Evolutionary conservation across 1,140 invertebrate species (phyloP), one percentile per base, ranked within the genome.

Genomic region (Prorops nasuta): DNA sequence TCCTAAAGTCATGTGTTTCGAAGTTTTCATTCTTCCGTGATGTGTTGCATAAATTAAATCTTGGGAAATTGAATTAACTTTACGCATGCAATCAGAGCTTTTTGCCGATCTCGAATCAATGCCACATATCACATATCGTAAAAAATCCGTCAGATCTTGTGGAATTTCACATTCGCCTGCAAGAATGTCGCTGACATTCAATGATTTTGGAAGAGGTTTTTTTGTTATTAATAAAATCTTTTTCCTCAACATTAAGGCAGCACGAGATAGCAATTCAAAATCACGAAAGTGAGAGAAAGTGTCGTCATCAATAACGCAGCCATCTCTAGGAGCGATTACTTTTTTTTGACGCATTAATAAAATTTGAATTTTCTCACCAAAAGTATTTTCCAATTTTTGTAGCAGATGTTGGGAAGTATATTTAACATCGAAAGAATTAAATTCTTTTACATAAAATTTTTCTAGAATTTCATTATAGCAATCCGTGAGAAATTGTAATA

Each of bases 1-100:
- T 49, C 63, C 60, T 10, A 66, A 45, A 36, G 22, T 45, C 22
- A 64, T 51, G 40, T 66, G 60, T 41, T 63, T 65, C 28, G 60
- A 56, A 18, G 58, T 60, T 41, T 55, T 58, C 19, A 56, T 12
- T 50, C 43, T 39, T 18, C 56, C 58, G 42, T 64, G 59, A 17
- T 54, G 35, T 16, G 57, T 48, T 18, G 36, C 41, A 43, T 54
- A 64, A 16, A 60, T 38, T n/a, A 52, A 14, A 41, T 66, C 60
- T 55, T 56, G 14, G 53, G 50, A 46, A 22, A 39, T 51, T 44
- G 54, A 60, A 20, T 45, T 3, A 1, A 56, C 44, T 53, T 47
- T 49, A 22, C 53, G 56, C 3, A 3, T 35, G 14, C 15, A n/a
- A 7, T n/a, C 6, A 35, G 34, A 4, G 14, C 9, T 28, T 35